A percentile compares a stretch with the other conserved stretches of the same genome.
These are phyloP conservation scores for Mamestra brassicae DNA, from an alignment of 2,888 invertebrate genomes.

Conservation along the genomic window DNA sequence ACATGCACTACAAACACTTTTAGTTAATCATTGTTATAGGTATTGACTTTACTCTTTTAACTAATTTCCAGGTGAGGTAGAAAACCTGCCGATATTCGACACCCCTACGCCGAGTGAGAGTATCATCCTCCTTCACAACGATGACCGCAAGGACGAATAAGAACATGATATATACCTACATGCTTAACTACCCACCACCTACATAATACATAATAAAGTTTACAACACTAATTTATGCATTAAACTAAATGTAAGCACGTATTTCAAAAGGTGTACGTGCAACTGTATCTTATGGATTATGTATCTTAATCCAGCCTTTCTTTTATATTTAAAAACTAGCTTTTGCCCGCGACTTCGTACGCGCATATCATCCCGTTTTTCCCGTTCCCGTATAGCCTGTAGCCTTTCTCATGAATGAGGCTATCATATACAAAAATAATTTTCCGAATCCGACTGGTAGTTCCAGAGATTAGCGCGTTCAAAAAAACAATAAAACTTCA, in stretches of 20 bases:
- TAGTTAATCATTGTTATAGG: not conserved
- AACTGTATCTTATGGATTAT: no score
- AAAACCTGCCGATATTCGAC: conserved; percentile 84
- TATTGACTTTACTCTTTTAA: not conserved
- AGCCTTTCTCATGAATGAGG: no score
- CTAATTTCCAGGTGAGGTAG: conserved; percentile 84
- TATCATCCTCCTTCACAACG: conserved; percentile 81
- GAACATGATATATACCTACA: conserved; percentile 10
- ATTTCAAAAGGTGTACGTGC: not conserved
- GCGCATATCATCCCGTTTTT: no score
- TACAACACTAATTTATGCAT: conserved; percentile 24
- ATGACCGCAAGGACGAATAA: conserved; percentile 76
- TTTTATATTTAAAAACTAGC: not conserved
- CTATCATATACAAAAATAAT: no score
- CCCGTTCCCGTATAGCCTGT: no score
- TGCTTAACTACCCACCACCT: not conserved
- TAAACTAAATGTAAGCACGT: conserved; percentile 17
- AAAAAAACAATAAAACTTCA: no score
- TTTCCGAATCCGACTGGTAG: no score
- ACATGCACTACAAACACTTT: not conserved
- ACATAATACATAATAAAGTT: not conserved
- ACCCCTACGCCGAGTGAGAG: conserved; percentile 84
- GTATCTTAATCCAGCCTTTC: not conserved
- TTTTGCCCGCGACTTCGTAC: no score
- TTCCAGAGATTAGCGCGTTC: no score